Percentiles rank a stretch among this genome's conserved stretches.
Evolutionary conservation across 2,888 invertebrate genomes (phyloP).

Genomic region (Hypolimnas misippus): DNA sequence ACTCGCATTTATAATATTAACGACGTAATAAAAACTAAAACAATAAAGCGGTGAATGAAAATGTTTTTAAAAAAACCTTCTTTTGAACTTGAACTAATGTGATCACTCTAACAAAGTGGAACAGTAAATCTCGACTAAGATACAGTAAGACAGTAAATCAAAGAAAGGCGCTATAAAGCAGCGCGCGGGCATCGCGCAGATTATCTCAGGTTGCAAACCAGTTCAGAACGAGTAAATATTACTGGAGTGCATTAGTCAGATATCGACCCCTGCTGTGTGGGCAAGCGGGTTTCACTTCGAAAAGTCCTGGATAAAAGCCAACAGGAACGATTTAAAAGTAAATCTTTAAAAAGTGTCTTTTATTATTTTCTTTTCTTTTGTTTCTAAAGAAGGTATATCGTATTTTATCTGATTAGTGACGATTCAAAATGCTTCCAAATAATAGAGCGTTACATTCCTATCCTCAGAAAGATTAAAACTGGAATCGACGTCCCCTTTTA

Average conservation of each 20-base stretch:
- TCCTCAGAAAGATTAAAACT: slow-evolving; percentile 7
- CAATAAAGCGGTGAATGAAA: neutral
- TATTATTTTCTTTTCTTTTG: neutral
- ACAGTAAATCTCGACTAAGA: slow-evolving; percentile 38
- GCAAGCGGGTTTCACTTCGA: slow-evolving; percentile 46
- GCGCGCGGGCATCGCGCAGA: slow-evolving; percentile 41
- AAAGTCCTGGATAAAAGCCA: slow-evolving; percentile 24
- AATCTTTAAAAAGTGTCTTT: neutral
- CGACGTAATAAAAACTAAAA: too few species aligned
- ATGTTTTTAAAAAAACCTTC: neutral
- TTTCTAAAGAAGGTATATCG: neutral
- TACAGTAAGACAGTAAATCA: slow-evolving; percentile 52
- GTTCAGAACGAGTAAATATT: slow-evolving; percentile 65
- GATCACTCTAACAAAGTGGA: slow-evolving; percentile 26
- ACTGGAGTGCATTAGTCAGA: slow-evolving; percentile 73
- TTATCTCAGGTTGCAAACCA: slow-evolving; percentile 43
- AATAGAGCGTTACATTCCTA: neutral
- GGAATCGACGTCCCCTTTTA: slow-evolving; percentile 5
- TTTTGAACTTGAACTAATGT: neutral
- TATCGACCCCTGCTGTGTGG: slow-evolving; percentile 62
- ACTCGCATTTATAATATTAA: too few species aligned
- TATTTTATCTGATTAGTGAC: neutral
- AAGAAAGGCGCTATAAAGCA: slow-evolving; percentile 53
- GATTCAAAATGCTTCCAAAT: neutral
- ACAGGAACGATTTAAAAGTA: slow-evolving; percentile 7